Conservation (phyloP, 2,113 vertebrate genomes). For the Glareola pratincola region DNA sequence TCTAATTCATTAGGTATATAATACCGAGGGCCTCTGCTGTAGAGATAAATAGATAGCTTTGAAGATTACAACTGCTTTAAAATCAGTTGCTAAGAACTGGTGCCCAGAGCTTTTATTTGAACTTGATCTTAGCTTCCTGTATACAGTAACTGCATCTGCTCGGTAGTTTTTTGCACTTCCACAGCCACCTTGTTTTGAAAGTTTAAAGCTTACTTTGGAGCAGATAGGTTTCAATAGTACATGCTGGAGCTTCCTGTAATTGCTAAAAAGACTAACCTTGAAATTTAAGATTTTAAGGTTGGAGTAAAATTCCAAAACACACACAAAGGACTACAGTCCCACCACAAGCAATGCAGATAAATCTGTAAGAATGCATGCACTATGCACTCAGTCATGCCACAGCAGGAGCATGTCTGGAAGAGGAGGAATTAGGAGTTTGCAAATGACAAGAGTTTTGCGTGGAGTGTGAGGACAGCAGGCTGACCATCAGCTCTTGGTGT, state of each 20-base stretch:
- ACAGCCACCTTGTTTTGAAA: conserved; percentile 42
- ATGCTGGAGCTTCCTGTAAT: conserved; percentile 44
- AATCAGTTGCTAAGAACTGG: conserved; percentile 47
- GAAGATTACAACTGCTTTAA: conserved; percentile 55
- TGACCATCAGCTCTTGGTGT: not conserved
- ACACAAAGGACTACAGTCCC: conserved; percentile 49
- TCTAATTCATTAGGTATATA: conserved; percentile 46
- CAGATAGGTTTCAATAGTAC: conserved; percentile 43
- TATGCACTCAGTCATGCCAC: not conserved
- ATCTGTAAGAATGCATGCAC: not conserved
- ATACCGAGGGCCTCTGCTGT: conserved; percentile 39
- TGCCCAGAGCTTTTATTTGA: conserved; percentile 59
- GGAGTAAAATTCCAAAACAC: conserved; percentile 12
- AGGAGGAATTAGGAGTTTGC: not conserved
- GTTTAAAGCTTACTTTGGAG: conserved; percentile 25
- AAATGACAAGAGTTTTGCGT: not conserved
- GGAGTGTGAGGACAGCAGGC: not conserved
- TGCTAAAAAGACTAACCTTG: conserved; percentile 38
- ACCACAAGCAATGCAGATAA: not conserved
- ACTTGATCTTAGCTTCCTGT: conserved; percentile 68
- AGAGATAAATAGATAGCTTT: conserved; percentile 63
- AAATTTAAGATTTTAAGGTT: conserved; percentile 52
- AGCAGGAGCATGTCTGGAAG: not conserved
- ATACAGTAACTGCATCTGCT: conserved; percentile 59
- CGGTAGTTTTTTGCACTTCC: conserved; percentile 21